Evolutionary conservation across 1,140 invertebrate genomes (phyloP).

Genomic region (Bombus confusus): DNA sequence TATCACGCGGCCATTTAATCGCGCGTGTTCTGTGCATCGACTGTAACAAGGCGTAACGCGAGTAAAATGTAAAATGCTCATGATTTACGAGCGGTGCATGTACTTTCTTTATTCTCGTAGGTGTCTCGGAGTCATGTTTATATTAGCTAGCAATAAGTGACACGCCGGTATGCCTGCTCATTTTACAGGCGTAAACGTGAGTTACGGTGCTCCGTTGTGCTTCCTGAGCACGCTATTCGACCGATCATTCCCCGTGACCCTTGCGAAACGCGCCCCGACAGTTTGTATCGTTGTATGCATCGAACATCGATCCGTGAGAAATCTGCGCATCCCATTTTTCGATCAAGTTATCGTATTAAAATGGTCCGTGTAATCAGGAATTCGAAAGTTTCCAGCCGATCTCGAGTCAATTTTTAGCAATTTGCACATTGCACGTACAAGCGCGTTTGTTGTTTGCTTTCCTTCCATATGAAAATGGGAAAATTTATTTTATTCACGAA

Average conservation of each 20-base stretch:
- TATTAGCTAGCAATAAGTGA: constrained; percentile 67
- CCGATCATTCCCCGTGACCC: constrained; percentile 50
- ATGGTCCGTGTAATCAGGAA: neutral
- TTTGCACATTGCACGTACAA: neutral
- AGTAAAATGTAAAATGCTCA: constrained; percentile 60
- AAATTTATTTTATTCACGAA: neutral
- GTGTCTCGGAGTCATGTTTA: constrained; percentile 65
- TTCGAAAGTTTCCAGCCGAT: neutral
- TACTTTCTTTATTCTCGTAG: constrained; percentile 45
- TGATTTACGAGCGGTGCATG: constrained; percentile 56
- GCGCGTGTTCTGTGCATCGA: neutral
- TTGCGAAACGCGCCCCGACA: constrained; percentile 24
- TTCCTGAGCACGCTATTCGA: constrained; percentile 37
- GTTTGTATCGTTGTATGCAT: neutral
- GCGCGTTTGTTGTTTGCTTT: neutral
- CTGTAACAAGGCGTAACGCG: constrained; percentile 28
- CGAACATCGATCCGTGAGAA: neutral
- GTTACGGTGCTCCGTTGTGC: constrained; percentile 54
- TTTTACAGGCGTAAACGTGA: constrained; percentile 65
- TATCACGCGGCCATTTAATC: constrained; percentile 1
- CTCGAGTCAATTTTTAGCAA: neutral
- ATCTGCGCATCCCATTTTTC: neutral
- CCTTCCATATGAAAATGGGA: neutral
- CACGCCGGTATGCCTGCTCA: constrained; percentile 58
- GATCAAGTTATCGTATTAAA: neutral